Evolutionary conservation across 2,113 vertebrate genomes (phyloP), one percentile per base, ranked within the genome.

Genomic region (Halichoeres trimaculatus): DNA sequence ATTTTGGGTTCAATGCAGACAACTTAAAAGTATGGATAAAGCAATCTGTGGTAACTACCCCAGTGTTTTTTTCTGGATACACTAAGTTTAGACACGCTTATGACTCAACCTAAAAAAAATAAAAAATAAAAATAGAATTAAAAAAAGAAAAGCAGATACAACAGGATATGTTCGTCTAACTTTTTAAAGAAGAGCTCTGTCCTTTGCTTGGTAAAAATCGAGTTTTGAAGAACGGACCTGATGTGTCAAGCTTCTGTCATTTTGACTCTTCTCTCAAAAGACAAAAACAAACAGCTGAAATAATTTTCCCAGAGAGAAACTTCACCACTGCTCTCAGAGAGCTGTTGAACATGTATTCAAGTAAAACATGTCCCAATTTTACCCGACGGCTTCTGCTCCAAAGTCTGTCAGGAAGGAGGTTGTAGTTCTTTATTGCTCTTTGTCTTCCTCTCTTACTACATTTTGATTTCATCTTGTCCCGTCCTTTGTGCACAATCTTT

Each of bases 341-440:
- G 71, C 48, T 70, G 85, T 87, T 81, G 72, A 85, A 80, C 77
- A 68, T 59, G 50, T 50, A 71, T 75, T 84, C 74, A 76, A 78
- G 77, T 76, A 61, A 83, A 84, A 86, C 72, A 80, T 80, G 80
- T 80, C 62, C 62, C 71, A 76, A 74, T 84, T 84, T 74, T 24
- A 52, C 58, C 54, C 52, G 54, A 43, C 10, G 43, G 77, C 78
- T 58, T 75, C 48, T 40, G 77, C 75, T 88, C 76, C 86, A 70
- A 89, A 64, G 70, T 76, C 63, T 75, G 64, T 80, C 73, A 55
- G 85, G 72, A 45, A 30, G 6, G 30, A 24, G 60, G 19, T 62
- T 72, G 62, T 16, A 26, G 3, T 17, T n/a, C 17, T 56, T 8
- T 23, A 61, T 65, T 70, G 57, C 35, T 74, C 34, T 43, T 43